Base-by-base conservation (phyloP, 2,113 vertebrate genomes). In the Caranx melampygus region DNA sequence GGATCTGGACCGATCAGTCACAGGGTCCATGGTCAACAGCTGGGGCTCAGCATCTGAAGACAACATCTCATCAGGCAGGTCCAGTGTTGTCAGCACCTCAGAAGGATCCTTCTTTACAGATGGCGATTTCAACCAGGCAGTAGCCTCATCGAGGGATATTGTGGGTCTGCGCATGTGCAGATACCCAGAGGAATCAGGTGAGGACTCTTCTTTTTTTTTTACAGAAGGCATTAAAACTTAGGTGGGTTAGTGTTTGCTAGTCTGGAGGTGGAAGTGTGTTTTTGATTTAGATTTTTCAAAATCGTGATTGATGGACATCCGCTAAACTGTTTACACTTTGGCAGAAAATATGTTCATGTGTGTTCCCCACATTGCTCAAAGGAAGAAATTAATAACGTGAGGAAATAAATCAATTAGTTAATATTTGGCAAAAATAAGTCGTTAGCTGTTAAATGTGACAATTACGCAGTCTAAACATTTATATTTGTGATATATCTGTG, bases 21-120 rank as follows among this genome's bases (percentile, higher is more conserved):
- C 97, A 0, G 97, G 97, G 8, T 99, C 97, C 78, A 97, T 98
- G 97, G 96, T 98, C 89, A 98, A 99, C 57, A 97, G 97, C 90
- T 98, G 97, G 97, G 97, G 97, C 73, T 99, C 97, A 0, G 97
- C 97, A 58, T 99, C 97, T 0, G 97, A 99, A 72, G 97, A 97
- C 83, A 97, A 97, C 94, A 96, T 97, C 84, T 98, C 97, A 49
- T 98, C 97, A 0, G 97, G 97, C 55, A 94, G 97, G 57, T 99
- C 97, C 91, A 99, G 97, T 0, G 89, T 93, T 16, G 96, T 96
- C 21, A 97, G 97, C 86, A 98, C 97, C 34, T 98, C 97, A 0
- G 97, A 98, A 4, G 97, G 97, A 34, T 98, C 97, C 0, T 98
- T 99, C 72, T 98, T 98, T 81, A 98, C 97, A 0, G 97, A 99